These are phyloP conservation scores for Montifringilla adamsi DNA, from an alignment of 2,113 vertebrate genomes.

Conservation along the genomic window DNA sequence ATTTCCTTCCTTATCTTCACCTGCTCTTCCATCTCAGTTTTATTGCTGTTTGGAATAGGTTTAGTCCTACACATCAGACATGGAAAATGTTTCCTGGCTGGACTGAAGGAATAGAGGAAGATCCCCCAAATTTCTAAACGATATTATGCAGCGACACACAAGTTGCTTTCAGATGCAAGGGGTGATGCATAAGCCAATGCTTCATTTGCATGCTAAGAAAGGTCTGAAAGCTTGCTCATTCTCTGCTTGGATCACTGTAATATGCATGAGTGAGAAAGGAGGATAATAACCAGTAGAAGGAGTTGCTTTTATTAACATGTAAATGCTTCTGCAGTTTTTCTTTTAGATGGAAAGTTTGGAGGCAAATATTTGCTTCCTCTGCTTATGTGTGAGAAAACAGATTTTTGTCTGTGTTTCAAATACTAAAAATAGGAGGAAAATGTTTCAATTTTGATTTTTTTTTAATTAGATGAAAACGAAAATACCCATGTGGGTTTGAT, in stretches of 20 bases:
- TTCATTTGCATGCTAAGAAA: slow-evolving; percentile 56
- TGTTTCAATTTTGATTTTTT: background rate
- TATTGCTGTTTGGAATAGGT: background rate
- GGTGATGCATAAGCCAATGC: background rate
- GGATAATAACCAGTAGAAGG: slow-evolving; percentile 54
- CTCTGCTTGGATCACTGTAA: slow-evolving; percentile 35
- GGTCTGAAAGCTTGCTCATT: slow-evolving; percentile 38
- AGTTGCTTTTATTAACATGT: slow-evolving; percentile 56
- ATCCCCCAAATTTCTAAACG: background rate
- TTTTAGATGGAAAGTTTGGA: background rate
- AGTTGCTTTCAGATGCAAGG: slow-evolving; percentile 19
- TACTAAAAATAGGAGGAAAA: background rate
- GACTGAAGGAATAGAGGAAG: background rate
- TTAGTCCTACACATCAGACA: background rate
- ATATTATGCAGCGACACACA: background rate
- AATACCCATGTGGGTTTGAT: background rate
- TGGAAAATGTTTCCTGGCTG: background rate
- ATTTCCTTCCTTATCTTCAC: slow-evolving; percentile 27
- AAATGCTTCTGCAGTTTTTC: slow-evolving; percentile 22
- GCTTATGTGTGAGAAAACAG: background rate
- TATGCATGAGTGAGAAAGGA: slow-evolving; percentile 56
- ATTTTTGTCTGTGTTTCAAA: background rate
- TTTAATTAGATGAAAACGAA: background rate
- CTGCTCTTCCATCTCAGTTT: background rate
- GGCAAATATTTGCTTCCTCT: slow-evolving; percentile 31